These are phyloP conservation scores for Hypomesus transpacificus DNA, from an alignment of 2,113 vertebrate genomes.

Conservation along the genomic window DNA sequence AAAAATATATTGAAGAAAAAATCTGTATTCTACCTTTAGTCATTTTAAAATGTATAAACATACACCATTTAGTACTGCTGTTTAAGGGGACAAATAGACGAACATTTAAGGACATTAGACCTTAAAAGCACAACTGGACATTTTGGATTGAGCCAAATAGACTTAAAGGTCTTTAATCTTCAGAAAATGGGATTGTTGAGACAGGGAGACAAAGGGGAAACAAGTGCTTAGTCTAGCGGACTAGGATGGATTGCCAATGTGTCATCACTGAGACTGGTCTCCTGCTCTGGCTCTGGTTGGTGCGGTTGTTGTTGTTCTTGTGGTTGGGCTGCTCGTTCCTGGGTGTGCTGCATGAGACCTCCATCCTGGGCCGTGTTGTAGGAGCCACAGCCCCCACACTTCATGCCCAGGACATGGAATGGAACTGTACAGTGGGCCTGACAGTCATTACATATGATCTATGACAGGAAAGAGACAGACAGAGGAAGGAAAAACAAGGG, in stretches of 20 bases:
- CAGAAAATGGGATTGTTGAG: not conserved
- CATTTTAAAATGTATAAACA: too few relatives aligned
- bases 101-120: too few relatives aligned
- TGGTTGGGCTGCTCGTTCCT: slow-evolving; percentile 31
- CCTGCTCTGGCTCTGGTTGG: slow-evolving; percentile 5
- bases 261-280: slow-evolving; percentile 1
- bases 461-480: not conserved
- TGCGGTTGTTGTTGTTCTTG: slow-evolving; percentile 37
- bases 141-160: too few relatives aligned
- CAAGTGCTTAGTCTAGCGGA: not conserved
- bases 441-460: slow-evolving; percentile 96
- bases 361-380: slow-evolving; percentile 91
- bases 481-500: too few relatives aligned
- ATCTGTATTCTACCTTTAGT: too few relatives aligned
- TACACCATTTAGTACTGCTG: too few relatives aligned
- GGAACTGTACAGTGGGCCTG: slow-evolving; percentile 79
- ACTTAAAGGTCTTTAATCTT: too few relatives aligned
- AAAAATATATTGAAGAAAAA: too few relatives aligned
- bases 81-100: too few relatives aligned
- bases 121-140: too few relatives aligned
- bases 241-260: not conserved
- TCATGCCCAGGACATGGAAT: slow-evolving; percentile 93
- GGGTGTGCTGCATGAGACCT: slow-evolving; percentile 59
- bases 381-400: slow-evolving; percentile 84
- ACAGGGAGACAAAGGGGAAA: not conserved